Evolutionary conservation across 2,113 vertebrate species (phyloP), one percentile per base, ranked within the genome.

Genomic region (Solea senegalensis): DNA sequence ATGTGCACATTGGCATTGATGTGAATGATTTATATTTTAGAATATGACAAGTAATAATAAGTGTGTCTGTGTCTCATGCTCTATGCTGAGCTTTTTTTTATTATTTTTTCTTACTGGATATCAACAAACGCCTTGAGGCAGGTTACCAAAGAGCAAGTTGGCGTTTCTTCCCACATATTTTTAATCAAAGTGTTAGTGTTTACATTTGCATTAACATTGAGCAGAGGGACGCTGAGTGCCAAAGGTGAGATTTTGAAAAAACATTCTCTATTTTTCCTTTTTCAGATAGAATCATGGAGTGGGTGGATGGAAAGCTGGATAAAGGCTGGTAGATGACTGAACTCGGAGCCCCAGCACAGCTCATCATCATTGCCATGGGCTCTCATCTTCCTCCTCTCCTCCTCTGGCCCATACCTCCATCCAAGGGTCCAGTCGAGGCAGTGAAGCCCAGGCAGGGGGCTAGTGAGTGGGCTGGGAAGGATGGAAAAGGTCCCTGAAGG

Each of bases 161-260:
- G 78, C 66, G 83, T 91, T 91, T 88, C 87, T 87, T 91, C 87
- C 87, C 90, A 89, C 89, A 88, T 86, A 86, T 90, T 89, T 90
- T 87, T 91, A 90, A 91, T 92, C 90, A 91, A 91, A 91, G 90
- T 89, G 84, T 86, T 90, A 88, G 85, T 86, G 88, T 91, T 91
- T 90, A 87, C 88, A 91, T 92, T 90, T 89, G 90, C 86, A 91
- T 91, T 92, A 90, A 86, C 88, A 90, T 90, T 77, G 88, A 88
- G 87, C 86, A 69, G 69, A 90, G 89, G 89, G 89, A 90, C 66
- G 81, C 71, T 81, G 78, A 86, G 82, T 86, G 88, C 84, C 83
- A 91, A 91, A 90, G 90, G 91, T 91, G 87, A 91, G 83, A 86
- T 88, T 86, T 88, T 84, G 69, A 91, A 91, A 90, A 90, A 90